phyloP scores from a whole-genome alignment of 2,797 vertebrate species.

The Fistularia commersonii region DNA sequence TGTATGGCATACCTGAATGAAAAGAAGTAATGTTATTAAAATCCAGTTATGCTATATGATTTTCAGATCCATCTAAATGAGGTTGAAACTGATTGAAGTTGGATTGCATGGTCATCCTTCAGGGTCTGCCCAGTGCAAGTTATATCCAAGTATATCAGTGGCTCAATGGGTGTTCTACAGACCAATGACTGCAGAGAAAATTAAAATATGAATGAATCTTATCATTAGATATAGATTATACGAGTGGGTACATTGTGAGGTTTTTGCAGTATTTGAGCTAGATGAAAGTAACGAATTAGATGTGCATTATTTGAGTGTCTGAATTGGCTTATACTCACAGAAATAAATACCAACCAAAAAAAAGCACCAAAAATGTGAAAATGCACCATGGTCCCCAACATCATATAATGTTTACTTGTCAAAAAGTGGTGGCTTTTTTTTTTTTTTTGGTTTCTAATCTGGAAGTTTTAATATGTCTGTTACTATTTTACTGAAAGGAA shows the following conservation, averaged over 20 bases:
- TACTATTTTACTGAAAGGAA: conserved; percentile 24
- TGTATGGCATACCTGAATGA: not conserved
- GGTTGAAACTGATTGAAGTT: conserved; percentile 26
- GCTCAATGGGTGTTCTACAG: conserved; percentile 35
- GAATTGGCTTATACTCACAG: conserved; percentile 31
- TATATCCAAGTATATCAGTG: conserved; percentile 44
- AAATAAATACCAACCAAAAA: conserved; percentile 7
- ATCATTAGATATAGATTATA: conserved; percentile 9
- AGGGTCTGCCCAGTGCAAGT: conserved; percentile 48
- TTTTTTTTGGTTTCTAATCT: not conserved
- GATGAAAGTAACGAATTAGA: conserved; percentile 20
- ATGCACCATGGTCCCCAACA: conserved; percentile 17
- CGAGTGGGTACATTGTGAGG: conserved; percentile 1
- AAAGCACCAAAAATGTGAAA: conserved; percentile 25
- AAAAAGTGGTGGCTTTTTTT: conserved; percentile 23
- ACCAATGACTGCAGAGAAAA: conserved; percentile 43
- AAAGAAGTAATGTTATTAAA: not conserved
- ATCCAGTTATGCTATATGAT: not conserved
- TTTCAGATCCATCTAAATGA: not conserved
- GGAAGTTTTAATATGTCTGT: conserved; percentile 33
- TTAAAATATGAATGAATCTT: conserved; percentile 21
- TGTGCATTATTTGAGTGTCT: conserved; percentile 39
- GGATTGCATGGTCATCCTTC: conserved; percentile 24
- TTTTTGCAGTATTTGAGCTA: conserved; percentile 13
- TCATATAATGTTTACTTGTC: conserved; percentile 45